Evolutionary conservation across 2,113 vertebrate species (phyloP).

Genomic region (Acanthochromis polyacanthus): DNA sequence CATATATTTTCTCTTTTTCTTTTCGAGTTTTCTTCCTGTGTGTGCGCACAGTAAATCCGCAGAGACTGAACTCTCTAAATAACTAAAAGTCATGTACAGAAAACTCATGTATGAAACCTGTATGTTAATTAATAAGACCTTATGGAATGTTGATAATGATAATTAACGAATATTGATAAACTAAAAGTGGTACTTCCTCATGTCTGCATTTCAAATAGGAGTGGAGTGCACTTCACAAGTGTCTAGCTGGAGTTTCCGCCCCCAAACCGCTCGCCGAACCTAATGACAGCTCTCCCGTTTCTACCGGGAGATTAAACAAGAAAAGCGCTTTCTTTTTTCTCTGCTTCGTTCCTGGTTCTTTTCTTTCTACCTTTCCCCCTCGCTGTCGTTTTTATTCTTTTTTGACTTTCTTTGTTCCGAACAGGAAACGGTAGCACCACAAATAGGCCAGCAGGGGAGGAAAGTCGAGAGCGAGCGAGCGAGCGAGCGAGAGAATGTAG

Average conservation of each 20-base stretch:
- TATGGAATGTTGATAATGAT: constrained; percentile 84
- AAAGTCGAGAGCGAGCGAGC: constrained; percentile 34
- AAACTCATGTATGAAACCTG: constrained; percentile 80
- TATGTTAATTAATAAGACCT: constrained; percentile 84
- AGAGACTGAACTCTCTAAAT: constrained; percentile 75
- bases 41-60: constrained; percentile 64
- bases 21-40: constrained; percentile 55
- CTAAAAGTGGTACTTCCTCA: constrained; percentile 80
- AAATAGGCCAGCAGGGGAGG: constrained; percentile 53
- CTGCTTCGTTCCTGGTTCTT: not conserved
- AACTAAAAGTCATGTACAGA: constrained; percentile 80
- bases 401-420: constrained; percentile 58
- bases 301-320: constrained; percentile 81
- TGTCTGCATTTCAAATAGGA: constrained; percentile 80
- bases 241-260: constrained; percentile 78
- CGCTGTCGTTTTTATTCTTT: constrained; percentile 39
- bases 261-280: constrained; percentile 69
- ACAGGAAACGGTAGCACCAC: constrained; percentile 58
- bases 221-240: constrained; percentile 83
- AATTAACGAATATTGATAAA: constrained; percentile 80
- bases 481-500: constrained; percentile 50
- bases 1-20: constrained; percentile 65
- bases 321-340: constrained; percentile 73
- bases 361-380: constrained; percentile 22
- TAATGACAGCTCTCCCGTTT: constrained; percentile 82